Evolutionary conservation across 2,888 invertebrate species (phyloP).

Genomic region (Clepsis dumicolana): DNA sequence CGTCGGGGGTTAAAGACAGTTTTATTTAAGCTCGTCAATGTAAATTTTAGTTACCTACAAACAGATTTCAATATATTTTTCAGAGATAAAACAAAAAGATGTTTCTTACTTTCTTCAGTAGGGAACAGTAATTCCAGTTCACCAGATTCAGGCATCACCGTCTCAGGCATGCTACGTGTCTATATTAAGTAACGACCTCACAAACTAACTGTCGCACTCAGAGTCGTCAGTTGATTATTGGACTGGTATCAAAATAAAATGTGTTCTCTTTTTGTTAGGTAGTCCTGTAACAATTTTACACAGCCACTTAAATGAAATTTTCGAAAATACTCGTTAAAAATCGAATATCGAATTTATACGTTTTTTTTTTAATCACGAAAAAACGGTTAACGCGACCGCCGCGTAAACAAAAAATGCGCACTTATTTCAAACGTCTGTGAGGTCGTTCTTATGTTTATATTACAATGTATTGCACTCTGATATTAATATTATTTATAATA

Average conservation of each 20-base stretch:
- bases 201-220: conserved; percentile 33
- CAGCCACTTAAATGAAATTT: too few relatives aligned
- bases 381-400: not conserved
- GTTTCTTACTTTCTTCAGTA: conserved; percentile 38
- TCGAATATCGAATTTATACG: too few relatives aligned
- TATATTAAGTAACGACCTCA: conserved; percentile 43
- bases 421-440: not conserved
- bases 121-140: conserved; percentile 34
- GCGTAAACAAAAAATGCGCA: not conserved
- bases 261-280: too few relatives aligned
- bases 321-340: too few relatives aligned
- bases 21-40: too few relatives aligned
- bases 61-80: not conserved
- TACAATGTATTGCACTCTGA: not conserved
- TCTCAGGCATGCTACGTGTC: conserved; percentile 32
- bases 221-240: not conserved
- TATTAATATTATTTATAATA: too few relatives aligned
- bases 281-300: too few relatives aligned
- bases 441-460: not conserved
- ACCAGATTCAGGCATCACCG: conserved; percentile 54
- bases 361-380: too few relatives aligned
- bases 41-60: too few relatives aligned
- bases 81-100: conserved; percentile 7
- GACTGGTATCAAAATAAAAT: too few relatives aligned
- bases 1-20: too few relatives aligned